phyloP scores from a whole-genome alignment of 2,888 invertebrate species.

The Galerucella calmariensis region DNA sequence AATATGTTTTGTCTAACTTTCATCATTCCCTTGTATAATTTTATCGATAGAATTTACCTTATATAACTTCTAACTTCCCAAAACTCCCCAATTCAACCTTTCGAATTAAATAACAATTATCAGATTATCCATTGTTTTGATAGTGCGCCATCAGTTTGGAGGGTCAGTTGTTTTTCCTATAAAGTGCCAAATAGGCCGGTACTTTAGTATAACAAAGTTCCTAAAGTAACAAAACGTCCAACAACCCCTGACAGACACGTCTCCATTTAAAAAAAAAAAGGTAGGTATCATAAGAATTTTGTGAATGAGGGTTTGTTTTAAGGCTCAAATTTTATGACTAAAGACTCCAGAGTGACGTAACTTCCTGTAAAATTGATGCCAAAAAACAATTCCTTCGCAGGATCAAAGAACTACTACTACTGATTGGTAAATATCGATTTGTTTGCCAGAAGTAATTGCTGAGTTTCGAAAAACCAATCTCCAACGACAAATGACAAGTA shows the following conservation, averaged over 20 bases:
- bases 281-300: background rate
- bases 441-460: too few species aligned
- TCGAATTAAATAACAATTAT: slow-evolving; percentile 47
- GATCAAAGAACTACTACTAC: too few species aligned
- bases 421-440: too few species aligned
- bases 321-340: background rate
- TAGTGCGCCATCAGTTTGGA: slow-evolving; percentile 45
- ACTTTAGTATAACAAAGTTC: slow-evolving; percentile 46
- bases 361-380: too few species aligned
- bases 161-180: slow-evolving; percentile 51
- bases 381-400: too few species aligned
- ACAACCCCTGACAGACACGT: background rate
- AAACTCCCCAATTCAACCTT: background rate
- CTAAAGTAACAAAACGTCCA: slow-evolving; percentile 45
- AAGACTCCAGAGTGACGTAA: too few species aligned
- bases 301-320: background rate
- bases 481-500: too few species aligned
- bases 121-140: slow-evolving; percentile 47
- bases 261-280: background rate
- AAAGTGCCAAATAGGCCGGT: slow-evolving; percentile 43
- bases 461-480: too few species aligned
- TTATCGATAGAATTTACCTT: background rate
- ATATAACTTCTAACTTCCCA: background rate
- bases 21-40: background rate
- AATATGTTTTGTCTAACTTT: too few species aligned